phyloP scores from a whole-genome alignment of 2,888 invertebrate species.

The Zaprionus lineosus region DNA sequence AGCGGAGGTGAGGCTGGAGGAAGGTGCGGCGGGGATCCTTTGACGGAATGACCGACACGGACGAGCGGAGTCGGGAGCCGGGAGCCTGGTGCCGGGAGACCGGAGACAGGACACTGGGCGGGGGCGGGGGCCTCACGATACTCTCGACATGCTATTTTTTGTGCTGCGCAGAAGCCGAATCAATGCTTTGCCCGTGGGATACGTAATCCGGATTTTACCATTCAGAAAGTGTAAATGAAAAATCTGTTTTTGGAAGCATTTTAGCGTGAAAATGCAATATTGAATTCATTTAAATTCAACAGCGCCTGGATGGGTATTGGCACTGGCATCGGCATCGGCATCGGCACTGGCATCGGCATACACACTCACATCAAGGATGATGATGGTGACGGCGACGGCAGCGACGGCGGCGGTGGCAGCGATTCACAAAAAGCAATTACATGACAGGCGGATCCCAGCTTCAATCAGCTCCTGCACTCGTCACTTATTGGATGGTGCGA shows the following conservation, averaged over 20 bases:
- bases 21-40: constrained; percentile 47
- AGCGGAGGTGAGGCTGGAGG: constrained; percentile 1
- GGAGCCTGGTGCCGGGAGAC: no score
- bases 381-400: background rate
- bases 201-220: constrained; percentile 81
- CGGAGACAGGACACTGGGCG: no score
- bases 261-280: constrained; percentile 82
- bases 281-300: constrained; percentile 80
- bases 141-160: constrained; percentile 29
- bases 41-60: constrained; percentile 42
- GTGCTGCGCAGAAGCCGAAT: constrained; percentile 68
- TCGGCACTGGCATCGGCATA: background rate
- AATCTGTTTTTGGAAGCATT: constrained; percentile 82
- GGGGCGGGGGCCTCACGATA: no score
- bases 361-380: no score
- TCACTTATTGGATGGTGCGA: constrained; percentile 37
- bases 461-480: constrained; percentile 9
- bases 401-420: constrained; percentile 16
- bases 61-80: constrained; percentile 12
- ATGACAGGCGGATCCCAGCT: constrained; percentile 41
- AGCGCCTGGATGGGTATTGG: constrained; percentile 35
- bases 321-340: constrained; percentile 2
- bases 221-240: constrained; percentile 81
- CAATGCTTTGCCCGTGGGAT: constrained; percentile 79
- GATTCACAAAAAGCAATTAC: constrained; percentile 74